Evolutionary conservation across 37 sponge, comb jelly and placozoan species (phyloP).

Genomic region (Lycopodina hypogea): DNA sequence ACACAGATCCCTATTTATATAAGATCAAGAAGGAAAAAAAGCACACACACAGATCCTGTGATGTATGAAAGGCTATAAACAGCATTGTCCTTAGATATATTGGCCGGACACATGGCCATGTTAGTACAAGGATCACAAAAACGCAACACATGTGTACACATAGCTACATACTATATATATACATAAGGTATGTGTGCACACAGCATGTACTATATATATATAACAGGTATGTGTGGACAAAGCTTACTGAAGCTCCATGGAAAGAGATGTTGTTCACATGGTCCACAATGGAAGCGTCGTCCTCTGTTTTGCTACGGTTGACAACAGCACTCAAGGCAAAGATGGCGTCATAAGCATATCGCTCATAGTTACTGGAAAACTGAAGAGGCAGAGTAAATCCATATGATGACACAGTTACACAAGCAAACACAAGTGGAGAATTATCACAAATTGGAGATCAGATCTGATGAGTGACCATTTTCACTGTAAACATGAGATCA

Average conservation of each 20-base stretch:
- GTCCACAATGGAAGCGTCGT: not conserved
- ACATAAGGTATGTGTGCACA: no score
- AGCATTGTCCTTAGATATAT: no score
- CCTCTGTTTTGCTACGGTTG: not conserved
- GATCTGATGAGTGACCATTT: not conserved
- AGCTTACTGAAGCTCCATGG: conserved; percentile 22
- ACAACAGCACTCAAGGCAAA: not conserved
- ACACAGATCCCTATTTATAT: conserved; percentile 35
- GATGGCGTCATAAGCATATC: conserved; percentile 13
- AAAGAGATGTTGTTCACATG: conserved; percentile 6
- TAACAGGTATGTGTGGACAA: no score
- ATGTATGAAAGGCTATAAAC: no score
- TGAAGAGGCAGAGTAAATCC: not conserved
- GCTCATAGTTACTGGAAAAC: not conserved
- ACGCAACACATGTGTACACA: no score
- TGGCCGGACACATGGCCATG: no score
- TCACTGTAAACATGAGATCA: no score
- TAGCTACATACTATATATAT: no score
- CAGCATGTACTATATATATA: no score
- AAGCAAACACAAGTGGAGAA: not conserved
- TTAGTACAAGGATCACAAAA: no score
- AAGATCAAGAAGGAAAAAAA: no score
- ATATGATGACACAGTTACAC: not conserved
- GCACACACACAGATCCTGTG: no score
- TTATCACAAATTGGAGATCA: not conserved